Base-by-base conservation (phyloP, 1,140 invertebrate genomes). In the Meloidogyne hapla region DNA sequence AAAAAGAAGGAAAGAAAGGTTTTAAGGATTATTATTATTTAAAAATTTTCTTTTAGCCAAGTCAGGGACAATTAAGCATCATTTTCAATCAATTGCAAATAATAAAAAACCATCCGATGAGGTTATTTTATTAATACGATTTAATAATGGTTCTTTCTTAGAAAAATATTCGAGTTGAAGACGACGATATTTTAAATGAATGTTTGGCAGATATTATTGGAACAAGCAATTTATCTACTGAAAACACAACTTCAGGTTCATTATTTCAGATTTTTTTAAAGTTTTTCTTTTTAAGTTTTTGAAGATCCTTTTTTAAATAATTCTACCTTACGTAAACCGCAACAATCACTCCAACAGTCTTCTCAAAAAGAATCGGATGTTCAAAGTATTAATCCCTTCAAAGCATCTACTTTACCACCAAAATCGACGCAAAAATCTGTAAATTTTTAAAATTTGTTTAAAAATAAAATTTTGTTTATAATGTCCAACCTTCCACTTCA, bases 101-200 rank as follows among this genome's bases (percentile, higher is more conserved):
- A 77, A 77, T n/a, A 68, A 56, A 23, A 78, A 78, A 38, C 12
- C 33, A 33, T 33, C 33, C 4, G 75, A 77, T 69, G 77, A 78
- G 65, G 77, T 79, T 26, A 79, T 18, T 72, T 45, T 61, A 33
- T 33, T 33, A 33, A 33, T 33, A 33, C 4, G 9, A 33, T 33
- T 78, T 38, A 48, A 9, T 23, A 61, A 12, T 33, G 21, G 10
- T 26, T 70, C 4, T 67, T 25, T 33, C 64, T 74, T 40, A 79
- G 78, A 76, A 48, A n/a, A 40, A 18, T 64, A 64, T 79, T n/a
- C 23, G 65, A 21, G 33, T 79, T 40, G 78, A 79, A 15, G 63
- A 62, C 28, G 78, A 80, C 18, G 77, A 79, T n/a, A 75, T 80
- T 42, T 66, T 80, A 38, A 80, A 79, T 38, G 78, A 79, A 40